Percentiles rank a stretch among this genome's conserved stretches.
phyloP scores from a whole-genome alignment of 2,797 vertebrate species.

The Leptoclinus maculatus region DNA sequence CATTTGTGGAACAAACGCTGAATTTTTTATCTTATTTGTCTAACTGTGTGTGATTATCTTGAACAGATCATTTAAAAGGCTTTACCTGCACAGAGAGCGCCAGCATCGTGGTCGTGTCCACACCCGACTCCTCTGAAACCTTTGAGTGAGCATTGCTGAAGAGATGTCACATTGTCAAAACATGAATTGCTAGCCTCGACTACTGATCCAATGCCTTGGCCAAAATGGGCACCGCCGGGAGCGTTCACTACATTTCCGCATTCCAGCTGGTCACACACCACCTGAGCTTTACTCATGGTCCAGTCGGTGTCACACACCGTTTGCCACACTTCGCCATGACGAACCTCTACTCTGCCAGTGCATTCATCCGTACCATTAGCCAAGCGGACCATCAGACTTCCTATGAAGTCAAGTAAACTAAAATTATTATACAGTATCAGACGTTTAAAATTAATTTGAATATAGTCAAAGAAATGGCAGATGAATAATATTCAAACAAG shows the following conservation, averaged over 20 bases:
- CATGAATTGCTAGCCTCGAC: conserved; percentile 61
- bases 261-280: conserved; percentile 61
- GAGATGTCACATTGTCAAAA: conserved; percentile 48
- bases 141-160: conserved; percentile 56
- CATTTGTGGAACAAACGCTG: neutral
- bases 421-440: neutral
- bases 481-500: neutral
- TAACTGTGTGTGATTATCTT: neutral
- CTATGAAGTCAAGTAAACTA: conserved; percentile 47
- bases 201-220: conserved; percentile 59
- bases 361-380: conserved; percentile 44
- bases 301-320: conserved; percentile 75
- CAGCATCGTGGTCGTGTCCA: conserved; percentile 66
- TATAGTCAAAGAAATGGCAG: neutral
- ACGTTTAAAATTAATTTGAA: neutral
- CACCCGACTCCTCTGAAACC: conserved; percentile 65
- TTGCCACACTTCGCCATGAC: conserved; percentile 55
- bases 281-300: conserved; percentile 59
- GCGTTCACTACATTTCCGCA: conserved; percentile 55
- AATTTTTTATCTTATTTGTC: neutral
- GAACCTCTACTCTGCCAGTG: conserved; percentile 78
- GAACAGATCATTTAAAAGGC: neutral
- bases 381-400: conserved; percentile 64
- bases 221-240: conserved; percentile 31
- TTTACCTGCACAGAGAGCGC: conserved; percentile 72